Percentiles rank a stretch among this genome's conserved stretches.
These are phyloP conservation scores for Empidonax traillii DNA, from an alignment of 2,113 vertebrate genomes.

Conservation along the genomic window DNA sequence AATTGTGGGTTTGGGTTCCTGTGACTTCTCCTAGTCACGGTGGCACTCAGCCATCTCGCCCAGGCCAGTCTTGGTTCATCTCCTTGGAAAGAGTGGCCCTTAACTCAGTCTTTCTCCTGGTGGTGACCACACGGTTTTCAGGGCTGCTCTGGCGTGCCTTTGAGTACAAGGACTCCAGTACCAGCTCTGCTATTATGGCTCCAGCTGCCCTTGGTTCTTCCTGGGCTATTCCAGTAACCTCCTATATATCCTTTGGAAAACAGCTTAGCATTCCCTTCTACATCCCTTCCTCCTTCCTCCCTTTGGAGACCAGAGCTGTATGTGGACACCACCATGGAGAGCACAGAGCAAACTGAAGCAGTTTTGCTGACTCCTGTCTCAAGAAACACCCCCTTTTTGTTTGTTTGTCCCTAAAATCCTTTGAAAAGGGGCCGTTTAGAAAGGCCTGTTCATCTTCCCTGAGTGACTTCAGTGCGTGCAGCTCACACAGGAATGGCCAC, in stretches of 20 bases:
- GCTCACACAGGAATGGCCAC: neutral
- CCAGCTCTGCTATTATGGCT: neutral
- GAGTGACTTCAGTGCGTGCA: accelerated
- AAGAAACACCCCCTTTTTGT: neutral
- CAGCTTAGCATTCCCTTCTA: neutral
- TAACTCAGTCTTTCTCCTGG: neutral
- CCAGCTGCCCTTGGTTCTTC: neutral
- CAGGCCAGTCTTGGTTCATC: neutral
- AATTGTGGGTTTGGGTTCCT: neutral
- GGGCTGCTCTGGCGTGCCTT: neutral
- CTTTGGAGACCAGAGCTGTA: neutral
- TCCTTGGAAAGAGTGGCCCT: neutral
- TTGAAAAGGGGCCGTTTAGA: neutral
- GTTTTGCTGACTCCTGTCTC: neutral
- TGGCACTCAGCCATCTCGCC: neutral
- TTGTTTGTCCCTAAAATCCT: neutral
- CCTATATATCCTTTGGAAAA: neutral
- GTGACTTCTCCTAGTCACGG: neutral
- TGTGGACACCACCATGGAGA: accelerated
- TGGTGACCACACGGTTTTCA: neutral
- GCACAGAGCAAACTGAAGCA: neutral
- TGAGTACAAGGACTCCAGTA: neutral
- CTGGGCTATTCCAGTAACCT: neutral
- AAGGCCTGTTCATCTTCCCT: neutral
- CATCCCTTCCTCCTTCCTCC: neutral